Conservation (phyloP, 2,888 invertebrate species). For the Eudemis profundana region DNA sequence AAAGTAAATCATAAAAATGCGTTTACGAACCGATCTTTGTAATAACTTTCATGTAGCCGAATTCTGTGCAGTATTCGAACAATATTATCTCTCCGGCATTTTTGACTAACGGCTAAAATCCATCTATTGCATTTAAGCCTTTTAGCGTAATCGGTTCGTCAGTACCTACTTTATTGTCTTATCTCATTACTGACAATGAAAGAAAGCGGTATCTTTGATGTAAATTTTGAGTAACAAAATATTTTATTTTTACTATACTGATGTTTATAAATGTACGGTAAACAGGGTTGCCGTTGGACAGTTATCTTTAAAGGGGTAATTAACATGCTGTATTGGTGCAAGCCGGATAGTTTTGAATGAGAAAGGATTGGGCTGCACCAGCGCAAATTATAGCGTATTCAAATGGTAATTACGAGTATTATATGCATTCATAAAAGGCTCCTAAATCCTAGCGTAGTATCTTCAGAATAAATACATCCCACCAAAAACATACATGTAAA, state of each 20-base stretch:
- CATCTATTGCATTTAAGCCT: conserved; percentile 52
- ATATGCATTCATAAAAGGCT: not conserved
- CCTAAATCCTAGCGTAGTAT: too few species aligned
- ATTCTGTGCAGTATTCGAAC: conserved; percentile 3
- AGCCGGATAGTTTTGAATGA: conserved; percentile 15
- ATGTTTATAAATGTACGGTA: conserved; percentile 20
- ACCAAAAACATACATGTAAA: too few species aligned
- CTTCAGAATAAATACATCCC: too few species aligned
- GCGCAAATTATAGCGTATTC: not conserved
- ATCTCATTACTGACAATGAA: conserved; percentile 53
- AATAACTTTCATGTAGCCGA: conserved; percentile 19
- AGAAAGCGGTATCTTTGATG: conserved; percentile 58
- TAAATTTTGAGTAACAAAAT: conserved; percentile 56
- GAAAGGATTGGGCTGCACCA: conserved; percentile 5
- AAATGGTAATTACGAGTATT: conserved; percentile 13
- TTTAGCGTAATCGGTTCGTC: conserved; percentile 43
- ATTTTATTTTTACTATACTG: conserved; percentile 50
- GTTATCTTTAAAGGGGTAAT: conserved; percentile 31
- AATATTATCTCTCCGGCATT: conserved; percentile 15
- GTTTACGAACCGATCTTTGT: not conserved
- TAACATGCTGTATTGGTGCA: conserved; percentile 24
- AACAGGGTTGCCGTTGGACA: conserved; percentile 20
- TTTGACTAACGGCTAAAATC: conserved; percentile 22
- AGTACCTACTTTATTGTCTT: conserved; percentile 49
- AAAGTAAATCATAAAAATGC: not conserved